Percentiles rank a stretch among this genome's conserved stretches.
phyloP scores from a whole-genome alignment of 30 jellyfish, hydroid and myxozoan species.

The Haliclystus octoradiatus region DNA sequence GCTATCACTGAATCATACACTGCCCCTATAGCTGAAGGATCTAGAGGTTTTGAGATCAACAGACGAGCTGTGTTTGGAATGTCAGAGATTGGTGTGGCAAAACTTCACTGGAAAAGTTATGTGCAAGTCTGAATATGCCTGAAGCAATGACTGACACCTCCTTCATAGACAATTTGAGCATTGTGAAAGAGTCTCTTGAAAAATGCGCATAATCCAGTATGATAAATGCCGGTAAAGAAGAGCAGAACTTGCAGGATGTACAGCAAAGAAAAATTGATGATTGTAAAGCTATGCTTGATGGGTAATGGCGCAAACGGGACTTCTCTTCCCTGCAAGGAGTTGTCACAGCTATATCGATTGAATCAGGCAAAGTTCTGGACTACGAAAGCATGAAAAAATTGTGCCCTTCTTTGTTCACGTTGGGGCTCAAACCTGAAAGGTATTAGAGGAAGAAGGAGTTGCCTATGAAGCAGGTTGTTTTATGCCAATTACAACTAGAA shows the following conservation, averaged over 20 bases:
- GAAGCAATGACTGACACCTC: constrained; percentile 9
- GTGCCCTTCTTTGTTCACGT: no score
- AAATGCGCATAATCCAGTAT: not conserved
- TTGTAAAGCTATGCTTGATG: not conserved
- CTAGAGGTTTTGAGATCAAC: constrained; percentile 14
- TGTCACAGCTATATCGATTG: no score
- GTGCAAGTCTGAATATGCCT: constrained; percentile 10
- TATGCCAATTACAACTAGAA: no score
- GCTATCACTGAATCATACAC: constrained; percentile 5
- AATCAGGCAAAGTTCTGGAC: no score
- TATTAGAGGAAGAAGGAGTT: no score
- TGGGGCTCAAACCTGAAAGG: no score
- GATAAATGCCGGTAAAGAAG: not conserved
- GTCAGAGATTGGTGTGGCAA: constrained; percentile 16
- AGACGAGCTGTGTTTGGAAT: constrained; percentile 3
- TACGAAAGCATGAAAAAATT: no score
- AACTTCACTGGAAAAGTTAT: constrained; percentile 6
- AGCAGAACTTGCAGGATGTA: not conserved
- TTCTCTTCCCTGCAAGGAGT: not conserved
- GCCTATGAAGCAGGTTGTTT: no score
- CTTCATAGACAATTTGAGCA: not conserved
- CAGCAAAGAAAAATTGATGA: not conserved
- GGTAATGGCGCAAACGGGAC: not conserved
- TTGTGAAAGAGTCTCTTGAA: not conserved
- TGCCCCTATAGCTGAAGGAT: constrained; percentile 8